phyloP scores from a whole-genome alignment of 2,797 vertebrate genomes.

The Artibeus lituratus region DNA sequence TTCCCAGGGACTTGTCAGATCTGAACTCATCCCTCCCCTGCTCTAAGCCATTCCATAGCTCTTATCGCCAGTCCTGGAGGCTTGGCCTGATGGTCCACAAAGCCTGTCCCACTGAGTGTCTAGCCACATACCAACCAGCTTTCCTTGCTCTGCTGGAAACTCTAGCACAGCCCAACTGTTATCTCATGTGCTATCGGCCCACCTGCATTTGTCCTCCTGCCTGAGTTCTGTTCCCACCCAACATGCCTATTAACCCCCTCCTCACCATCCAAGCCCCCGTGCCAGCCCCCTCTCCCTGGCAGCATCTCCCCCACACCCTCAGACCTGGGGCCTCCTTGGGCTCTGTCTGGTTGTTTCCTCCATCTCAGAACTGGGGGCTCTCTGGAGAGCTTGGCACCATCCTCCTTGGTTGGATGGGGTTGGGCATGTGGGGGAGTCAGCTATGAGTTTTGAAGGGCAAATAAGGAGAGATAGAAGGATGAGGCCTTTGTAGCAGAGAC shows the following conservation, averaged over 20 bases:
- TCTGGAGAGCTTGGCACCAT: fast-evolving
- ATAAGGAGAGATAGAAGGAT: background rate
- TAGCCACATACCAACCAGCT: background rate
- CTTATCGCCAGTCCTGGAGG: fast-evolving
- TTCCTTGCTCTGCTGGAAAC: fast-evolving
- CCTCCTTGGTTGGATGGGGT: background rate
- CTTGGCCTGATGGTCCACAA: background rate
- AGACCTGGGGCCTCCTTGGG: background rate
- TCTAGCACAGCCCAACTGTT: background rate
- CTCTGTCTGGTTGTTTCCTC: background rate
- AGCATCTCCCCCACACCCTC: background rate
- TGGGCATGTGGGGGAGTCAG: background rate
- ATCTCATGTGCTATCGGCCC: too few species aligned
- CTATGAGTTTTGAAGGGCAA: fast-evolving
- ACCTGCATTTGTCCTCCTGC: background rate
- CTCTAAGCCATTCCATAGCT: background rate
- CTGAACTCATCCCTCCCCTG: fast-evolving
- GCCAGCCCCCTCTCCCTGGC: background rate
- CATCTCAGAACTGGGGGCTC: background rate
- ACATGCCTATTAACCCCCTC: background rate
- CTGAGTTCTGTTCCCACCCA: too few species aligned
- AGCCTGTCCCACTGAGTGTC: background rate
- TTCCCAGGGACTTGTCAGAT: background rate
- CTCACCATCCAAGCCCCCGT: background rate
- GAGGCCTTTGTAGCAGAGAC: background rate